phyloP scores from a whole-genome alignment of 2,113 vertebrate genomes.

The Uria aalge region DNA sequence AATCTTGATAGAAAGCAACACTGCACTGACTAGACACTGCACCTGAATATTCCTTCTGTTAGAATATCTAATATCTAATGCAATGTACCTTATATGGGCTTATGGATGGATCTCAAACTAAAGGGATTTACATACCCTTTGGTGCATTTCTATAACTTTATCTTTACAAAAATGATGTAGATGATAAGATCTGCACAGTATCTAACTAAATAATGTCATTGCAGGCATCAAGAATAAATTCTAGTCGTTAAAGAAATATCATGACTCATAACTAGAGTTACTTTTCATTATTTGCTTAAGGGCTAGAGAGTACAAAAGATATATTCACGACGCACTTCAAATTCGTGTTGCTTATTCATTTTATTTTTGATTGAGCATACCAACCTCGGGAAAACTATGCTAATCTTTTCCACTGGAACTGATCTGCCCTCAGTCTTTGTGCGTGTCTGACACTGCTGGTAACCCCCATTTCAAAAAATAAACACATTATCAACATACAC shows the following conservation, averaged over 20 bases:
- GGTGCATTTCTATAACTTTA: not conserved
- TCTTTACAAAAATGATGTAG: not conserved
- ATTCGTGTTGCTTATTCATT: not conserved
- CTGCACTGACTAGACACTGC: not conserved
- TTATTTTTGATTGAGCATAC: slow-evolving; percentile 14
- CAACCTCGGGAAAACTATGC: not conserved
- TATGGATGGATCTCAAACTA: not conserved
- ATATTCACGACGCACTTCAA: slow-evolving; percentile 13
- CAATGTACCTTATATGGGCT: not conserved
- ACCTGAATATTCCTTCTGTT: not conserved
- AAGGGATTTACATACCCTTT: not conserved
- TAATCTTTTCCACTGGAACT: slow-evolving; percentile 20
- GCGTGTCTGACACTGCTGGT: slow-evolving; percentile 4
- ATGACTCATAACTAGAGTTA: slow-evolving; percentile 46
- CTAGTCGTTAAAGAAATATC: slow-evolving; percentile 13
- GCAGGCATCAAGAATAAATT: not conserved
- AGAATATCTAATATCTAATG: not conserved
- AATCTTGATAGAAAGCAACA: not conserved
- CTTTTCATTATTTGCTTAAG: slow-evolving; percentile 54
- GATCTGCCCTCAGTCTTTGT: slow-evolving; percentile 1
- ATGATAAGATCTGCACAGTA: not conserved
- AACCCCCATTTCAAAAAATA: slow-evolving; percentile 34
- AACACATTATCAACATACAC: not conserved
- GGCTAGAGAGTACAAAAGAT: not conserved
- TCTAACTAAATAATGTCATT: slow-evolving; percentile 18